phyloP scores from a whole-genome alignment of 1,140 invertebrate genomes.

The Drosophila varians region DNA sequence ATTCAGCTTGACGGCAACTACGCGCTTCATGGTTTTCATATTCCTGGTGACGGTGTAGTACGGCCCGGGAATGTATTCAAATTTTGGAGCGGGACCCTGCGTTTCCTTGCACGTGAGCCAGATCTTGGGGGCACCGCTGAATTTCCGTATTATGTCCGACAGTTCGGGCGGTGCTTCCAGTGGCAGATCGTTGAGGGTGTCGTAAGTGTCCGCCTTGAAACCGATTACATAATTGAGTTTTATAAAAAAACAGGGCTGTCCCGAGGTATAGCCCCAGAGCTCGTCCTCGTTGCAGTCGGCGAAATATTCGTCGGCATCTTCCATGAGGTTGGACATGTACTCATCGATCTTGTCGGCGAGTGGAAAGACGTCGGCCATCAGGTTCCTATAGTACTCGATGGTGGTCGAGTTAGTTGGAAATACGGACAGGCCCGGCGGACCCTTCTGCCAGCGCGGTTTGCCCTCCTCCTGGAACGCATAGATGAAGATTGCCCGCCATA shows the following conservation, averaged over 20 bases:
- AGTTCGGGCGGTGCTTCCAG: not conserved
- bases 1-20: slow-evolving; percentile 39
- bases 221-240: slow-evolving; percentile 48
- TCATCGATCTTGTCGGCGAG: slow-evolving; percentile 41
- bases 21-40: slow-evolving; percentile 14
- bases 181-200: slow-evolving; percentile 23
- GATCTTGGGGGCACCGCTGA: slow-evolving; percentile 25
- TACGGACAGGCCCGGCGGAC: slow-evolving; percentile 37
- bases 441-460: slow-evolving; percentile 19
- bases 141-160: not conserved
- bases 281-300: slow-evolving; percentile 35
- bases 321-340: slow-evolving; percentile 1
- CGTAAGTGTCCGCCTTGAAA: slow-evolving; percentile 39
- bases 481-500: not conserved
- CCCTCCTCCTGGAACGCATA: not conserved
- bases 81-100: not conserved
- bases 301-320: slow-evolving; percentile 10
- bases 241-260: slow-evolving; percentile 42
- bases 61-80: slow-evolving; percentile 28
- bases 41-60: slow-evolving; percentile 9
- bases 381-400: slow-evolving; percentile 3
- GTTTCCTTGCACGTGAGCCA: slow-evolving; percentile 39
- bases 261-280: slow-evolving; percentile 39
- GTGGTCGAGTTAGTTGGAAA: not conserved
- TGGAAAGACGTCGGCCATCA: slow-evolving; percentile 2